Conservation (phyloP, 2,113 vertebrate genomes). For the Grantiella picta region DNA sequence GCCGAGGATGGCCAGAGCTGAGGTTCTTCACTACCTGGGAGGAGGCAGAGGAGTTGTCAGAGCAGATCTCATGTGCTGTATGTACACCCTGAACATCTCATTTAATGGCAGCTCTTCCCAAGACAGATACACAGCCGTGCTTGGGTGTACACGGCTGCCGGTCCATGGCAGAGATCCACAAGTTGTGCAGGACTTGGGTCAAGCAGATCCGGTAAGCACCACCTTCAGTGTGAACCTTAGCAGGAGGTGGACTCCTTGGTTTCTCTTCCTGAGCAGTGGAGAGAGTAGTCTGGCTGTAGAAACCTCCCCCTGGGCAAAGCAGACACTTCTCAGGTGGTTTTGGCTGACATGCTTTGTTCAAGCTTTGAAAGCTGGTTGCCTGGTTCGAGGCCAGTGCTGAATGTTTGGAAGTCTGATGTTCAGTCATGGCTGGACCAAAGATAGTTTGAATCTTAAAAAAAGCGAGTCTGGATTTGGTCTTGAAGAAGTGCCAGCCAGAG, state of each 20-base stretch:
- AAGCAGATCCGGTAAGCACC: not conserved
- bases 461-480: not conserved
- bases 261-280: not conserved
- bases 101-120: not conserved
- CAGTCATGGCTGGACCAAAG: not conserved
- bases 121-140: rapidly evolving
- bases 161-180: not conserved
- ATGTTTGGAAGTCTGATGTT: not conserved
- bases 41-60: not conserved
- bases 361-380: not conserved
- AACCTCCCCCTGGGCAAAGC: not conserved
- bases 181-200: not conserved
- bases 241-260: not conserved
- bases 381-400: not conserved
- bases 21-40: not conserved
- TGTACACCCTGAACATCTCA: not conserved
- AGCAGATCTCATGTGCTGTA: not conserved
- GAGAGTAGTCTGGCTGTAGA: not conserved
- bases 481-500: not conserved
- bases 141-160: not conserved
- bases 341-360: not conserved
- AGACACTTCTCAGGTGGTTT: not conserved
- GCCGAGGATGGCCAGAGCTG: not conserved
- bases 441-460: not conserved
- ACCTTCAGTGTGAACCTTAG: not conserved